Percentiles rank a stretch among this genome's conserved stretches.
Evolutionary conservation across 92 coral and sea anemone species (phyloP).

Genomic region (Phenganax subtilis): DNA sequence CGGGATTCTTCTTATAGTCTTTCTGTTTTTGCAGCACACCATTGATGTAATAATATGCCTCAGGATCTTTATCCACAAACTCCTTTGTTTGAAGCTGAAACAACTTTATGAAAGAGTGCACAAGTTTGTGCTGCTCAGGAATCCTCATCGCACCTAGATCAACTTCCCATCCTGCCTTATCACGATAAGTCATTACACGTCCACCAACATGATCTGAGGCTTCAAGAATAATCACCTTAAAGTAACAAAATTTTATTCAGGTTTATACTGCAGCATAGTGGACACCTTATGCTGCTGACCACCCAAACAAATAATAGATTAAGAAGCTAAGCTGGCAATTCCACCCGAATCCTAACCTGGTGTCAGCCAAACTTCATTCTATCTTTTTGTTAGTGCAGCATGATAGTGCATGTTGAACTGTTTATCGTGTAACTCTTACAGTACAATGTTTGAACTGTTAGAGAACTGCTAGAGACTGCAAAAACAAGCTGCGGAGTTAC

Average conservation of each 20-base stretch:
- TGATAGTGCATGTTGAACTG: too few species aligned
- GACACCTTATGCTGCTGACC: too few species aligned
- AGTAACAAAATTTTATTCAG: not conserved
- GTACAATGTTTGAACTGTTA: too few species aligned
- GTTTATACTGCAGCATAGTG: too few species aligned
- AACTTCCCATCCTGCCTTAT: constrained; percentile 24
- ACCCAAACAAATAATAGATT: too few species aligned
- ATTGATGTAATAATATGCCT: constrained; percentile 4
- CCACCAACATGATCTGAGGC: constrained; percentile 18
- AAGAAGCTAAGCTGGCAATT: too few species aligned
- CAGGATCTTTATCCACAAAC: not conserved
- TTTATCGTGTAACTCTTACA: too few species aligned
- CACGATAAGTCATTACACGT: constrained; percentile 4
- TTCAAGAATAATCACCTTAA: constrained; percentile 19
- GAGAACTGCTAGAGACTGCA: too few species aligned
- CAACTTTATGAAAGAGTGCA: not conserved
- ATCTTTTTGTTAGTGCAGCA: too few species aligned
- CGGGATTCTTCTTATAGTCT: not conserved
- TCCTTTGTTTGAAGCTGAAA: constrained; percentile 9
- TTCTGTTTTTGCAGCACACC: not conserved
- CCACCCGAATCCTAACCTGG: too few species aligned
- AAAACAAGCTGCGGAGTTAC: too few species aligned
- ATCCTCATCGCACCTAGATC: constrained; percentile 17
- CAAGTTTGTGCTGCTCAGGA: not conserved
- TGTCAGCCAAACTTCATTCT: too few species aligned